Percentiles rank a stretch among this genome's conserved stretches.
These are phyloP conservation scores for Gastrophryne carolinensis DNA, from an alignment of 2,797 vertebrate genomes.

Conservation along the genomic window DNA sequence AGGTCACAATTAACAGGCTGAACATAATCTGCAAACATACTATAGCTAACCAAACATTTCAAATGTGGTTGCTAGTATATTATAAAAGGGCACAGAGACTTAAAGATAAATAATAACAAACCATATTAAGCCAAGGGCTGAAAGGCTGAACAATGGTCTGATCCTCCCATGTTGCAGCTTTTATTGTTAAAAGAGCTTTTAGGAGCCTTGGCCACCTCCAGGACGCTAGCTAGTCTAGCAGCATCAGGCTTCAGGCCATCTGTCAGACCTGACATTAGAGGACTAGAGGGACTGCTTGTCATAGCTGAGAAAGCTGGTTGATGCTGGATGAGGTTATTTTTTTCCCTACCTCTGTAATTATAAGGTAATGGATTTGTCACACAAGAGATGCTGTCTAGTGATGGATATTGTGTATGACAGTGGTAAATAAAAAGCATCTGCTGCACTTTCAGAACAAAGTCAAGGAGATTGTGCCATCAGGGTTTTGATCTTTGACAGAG, in stretches of 20 bases:
- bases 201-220: conserved; percentile 18
- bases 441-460: conserved; percentile 26
- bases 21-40: too few species aligned
- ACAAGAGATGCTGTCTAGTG: conserved; percentile 44
- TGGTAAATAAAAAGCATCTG: conserved; percentile 43
- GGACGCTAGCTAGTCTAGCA: background rate
- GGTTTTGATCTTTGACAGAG: background rate
- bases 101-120: background rate
- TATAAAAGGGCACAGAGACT: background rate
- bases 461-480: conserved; percentile 4
- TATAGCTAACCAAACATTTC: too few species aligned
- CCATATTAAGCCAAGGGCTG: background rate
- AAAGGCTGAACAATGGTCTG: background rate
- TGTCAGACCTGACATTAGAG: conserved; percentile 29
- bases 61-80: too few species aligned
- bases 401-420: conserved; percentile 46
- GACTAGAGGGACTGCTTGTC: conserved; percentile 35
- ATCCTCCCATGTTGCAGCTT: background rate
- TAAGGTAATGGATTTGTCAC: conserved; percentile 51
- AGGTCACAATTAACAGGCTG: too few species aligned
- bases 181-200: conserved; percentile 11
- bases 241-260: conserved; percentile 13
- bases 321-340: conserved; percentile 14
- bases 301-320: conserved; percentile 37
- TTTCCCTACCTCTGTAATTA: conserved; percentile 42